Evolutionary conservation across 2,888 invertebrate species (phyloP).

Genomic region (Tenthredo livida): DNA sequence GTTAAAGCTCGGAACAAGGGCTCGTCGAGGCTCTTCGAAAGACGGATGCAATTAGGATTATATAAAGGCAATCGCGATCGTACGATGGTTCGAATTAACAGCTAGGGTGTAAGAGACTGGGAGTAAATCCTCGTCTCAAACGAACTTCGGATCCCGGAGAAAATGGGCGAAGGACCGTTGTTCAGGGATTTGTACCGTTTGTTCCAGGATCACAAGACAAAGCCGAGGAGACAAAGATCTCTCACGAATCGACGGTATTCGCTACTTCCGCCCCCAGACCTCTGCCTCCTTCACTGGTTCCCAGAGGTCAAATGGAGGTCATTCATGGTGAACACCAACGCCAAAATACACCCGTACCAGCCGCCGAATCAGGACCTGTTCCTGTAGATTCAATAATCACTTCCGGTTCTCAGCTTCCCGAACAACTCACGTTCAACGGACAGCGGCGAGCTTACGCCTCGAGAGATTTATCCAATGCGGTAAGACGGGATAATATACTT

Average conservation of each 20-base stretch:
- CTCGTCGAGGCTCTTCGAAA: neutral
- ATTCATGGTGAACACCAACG: constrained; percentile 53
- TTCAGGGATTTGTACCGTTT: constrained; percentile 12
- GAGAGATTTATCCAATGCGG: constrained; percentile 37
- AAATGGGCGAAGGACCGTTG: neutral
- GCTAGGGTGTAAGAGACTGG: neutral
- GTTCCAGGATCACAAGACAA: constrained; percentile 35
- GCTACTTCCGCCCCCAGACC: constrained; percentile 45
- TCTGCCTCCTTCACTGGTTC: constrained; percentile 44
- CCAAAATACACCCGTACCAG: constrained; percentile 25
- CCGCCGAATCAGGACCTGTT: neutral
- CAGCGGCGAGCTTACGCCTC: constrained; percentile 54
- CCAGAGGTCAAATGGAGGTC: constrained; percentile 51
- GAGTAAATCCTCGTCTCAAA: neutral
- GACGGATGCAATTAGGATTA: neutral
- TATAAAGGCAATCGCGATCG: neutral
- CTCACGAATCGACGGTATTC: constrained; percentile 20
- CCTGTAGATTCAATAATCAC: constrained; percentile 10
- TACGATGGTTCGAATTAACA: neutral
- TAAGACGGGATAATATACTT: neutral
- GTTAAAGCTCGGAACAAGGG: neutral
- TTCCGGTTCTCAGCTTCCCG: constrained; percentile 5
- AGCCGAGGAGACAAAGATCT: constrained; percentile 24
- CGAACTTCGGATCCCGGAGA: neutral
- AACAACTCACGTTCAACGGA: constrained; percentile 53